Evolutionary conservation across 2,797 vertebrate species (phyloP).

Genomic region (Cuculus canorus): DNA sequence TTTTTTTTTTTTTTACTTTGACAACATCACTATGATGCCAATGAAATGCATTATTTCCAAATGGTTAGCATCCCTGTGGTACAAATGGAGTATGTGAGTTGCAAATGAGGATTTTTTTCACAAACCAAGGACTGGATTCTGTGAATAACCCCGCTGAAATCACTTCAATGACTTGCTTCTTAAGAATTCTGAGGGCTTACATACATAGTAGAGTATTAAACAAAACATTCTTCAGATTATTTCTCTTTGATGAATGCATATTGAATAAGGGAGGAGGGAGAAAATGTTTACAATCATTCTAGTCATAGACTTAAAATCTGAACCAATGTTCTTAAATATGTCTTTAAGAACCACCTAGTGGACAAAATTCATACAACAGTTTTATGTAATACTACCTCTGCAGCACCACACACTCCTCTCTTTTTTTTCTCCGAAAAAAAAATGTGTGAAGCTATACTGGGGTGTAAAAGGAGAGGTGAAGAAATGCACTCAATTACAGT

Average conservation of each 20-base stretch:
- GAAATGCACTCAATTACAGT: neutral
- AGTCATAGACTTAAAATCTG: neutral
- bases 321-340: neutral
- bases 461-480: neutral
- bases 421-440: neutral
- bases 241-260: neutral
- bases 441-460: neutral
- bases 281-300: neutral
- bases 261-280: neutral
- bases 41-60: neutral
- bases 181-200: neutral
- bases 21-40: neutral
- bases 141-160: neutral
- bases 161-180: neutral
- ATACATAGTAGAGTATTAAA: neutral
- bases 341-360: slow-evolving; percentile 44
- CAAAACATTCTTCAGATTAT: neutral
- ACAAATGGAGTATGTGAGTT: neutral
- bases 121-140: neutral
- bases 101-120: neutral
- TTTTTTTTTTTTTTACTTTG: neutral
- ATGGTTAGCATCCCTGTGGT: neutral
- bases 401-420: neutral
- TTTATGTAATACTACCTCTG: neutral
- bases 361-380: neutral